A percentile compares a stretch with the other conserved stretches of the same genome.
Conservation (phyloP, 2,797 vertebrate species). For the Prionace glauca region DNA sequence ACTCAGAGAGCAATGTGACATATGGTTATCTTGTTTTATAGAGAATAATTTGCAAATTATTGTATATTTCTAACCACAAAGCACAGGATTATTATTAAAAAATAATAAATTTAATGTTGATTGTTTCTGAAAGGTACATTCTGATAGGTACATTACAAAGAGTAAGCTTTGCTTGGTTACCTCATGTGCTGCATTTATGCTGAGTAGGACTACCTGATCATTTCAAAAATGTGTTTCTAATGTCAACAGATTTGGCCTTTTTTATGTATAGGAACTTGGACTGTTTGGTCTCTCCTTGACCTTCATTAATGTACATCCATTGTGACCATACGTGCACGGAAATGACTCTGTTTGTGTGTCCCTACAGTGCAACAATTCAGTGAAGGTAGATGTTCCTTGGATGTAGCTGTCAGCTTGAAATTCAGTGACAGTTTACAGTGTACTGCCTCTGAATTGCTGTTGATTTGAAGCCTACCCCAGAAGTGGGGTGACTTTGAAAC, state of each 20-base stretch:
- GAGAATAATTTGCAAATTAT: neutral
- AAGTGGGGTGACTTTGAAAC: neutral
- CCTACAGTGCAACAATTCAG: neutral
- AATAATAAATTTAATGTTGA: neutral
- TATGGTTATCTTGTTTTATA: neutral
- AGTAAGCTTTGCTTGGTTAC: neutral
- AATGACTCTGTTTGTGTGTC: neutral
- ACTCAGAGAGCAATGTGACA: neutral
- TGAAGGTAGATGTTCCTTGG: neutral
- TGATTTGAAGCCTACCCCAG: neutral
- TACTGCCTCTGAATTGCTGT: neutral
- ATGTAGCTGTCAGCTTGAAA: constrained; percentile 1
- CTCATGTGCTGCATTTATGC: neutral
- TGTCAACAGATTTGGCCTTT: neutral
- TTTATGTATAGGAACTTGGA: neutral
- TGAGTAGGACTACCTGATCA: neutral
- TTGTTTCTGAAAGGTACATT: neutral
- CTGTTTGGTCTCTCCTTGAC: neutral
- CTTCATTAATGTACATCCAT: neutral
- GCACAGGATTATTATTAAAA: neutral
- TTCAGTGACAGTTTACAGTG: constrained; percentile 25
- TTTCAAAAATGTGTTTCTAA: neutral
- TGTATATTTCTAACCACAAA: neutral
- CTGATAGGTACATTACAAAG: neutral
- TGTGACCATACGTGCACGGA: neutral